These are phyloP conservation scores for Spinibarbus caldwelli DNA, from an alignment of 2,797 vertebrate genomes.

Conservation along the genomic window DNA sequence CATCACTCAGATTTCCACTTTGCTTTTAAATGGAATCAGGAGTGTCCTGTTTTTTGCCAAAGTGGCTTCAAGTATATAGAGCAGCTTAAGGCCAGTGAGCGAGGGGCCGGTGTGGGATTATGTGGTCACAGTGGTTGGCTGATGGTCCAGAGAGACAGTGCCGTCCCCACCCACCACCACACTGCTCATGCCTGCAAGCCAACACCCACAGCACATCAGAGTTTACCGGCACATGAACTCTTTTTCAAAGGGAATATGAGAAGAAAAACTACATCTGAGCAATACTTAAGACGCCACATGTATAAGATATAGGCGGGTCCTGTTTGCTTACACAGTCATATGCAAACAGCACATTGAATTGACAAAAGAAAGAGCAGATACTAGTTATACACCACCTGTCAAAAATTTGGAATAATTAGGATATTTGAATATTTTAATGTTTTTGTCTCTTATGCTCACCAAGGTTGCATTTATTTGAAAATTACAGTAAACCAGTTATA, in stretches of 20 bases:
- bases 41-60: background rate
- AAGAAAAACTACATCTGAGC: background rate
- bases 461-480: background rate
- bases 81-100: background rate
- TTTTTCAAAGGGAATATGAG: constrained; percentile 22
- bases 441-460: background rate
- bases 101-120: background rate
- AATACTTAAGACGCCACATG: background rate
- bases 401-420: background rate
- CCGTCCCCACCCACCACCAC: constrained; percentile 4
- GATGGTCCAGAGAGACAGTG: constrained; percentile 33
- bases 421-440: background rate
- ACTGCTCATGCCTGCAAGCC: constrained; percentile 56
- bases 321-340: background rate
- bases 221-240: constrained; percentile 38
- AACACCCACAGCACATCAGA: constrained; percentile 52
- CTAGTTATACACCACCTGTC: too few species aligned
- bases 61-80: background rate
- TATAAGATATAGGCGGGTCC: background rate
- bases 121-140: constrained; percentile 23
- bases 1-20: background rate
- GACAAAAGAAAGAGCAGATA: background rate
- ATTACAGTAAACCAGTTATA: background rate
- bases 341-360: background rate
- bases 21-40: background rate